phyloP scores from a whole-genome alignment of 2,888 invertebrate genomes.

The Spatulosminthurus flaviceps region DNA sequence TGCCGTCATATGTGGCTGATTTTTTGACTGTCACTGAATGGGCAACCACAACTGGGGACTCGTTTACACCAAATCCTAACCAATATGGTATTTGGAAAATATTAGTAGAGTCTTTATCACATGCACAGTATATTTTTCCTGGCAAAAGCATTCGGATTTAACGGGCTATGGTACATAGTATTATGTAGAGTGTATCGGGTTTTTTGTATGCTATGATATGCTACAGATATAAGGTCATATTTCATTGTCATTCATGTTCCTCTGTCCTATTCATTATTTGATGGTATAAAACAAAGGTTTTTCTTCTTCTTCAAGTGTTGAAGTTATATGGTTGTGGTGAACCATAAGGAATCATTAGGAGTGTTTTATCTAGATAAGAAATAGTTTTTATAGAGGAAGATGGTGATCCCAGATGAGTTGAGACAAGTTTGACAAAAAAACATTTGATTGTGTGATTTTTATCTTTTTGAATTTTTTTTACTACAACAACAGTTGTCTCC shows the following conservation, averaged over 20 bases:
- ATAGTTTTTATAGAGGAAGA: background rate
- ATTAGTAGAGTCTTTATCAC: too few relatives aligned
- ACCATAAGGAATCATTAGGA: too few relatives aligned
- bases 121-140: too few relatives aligned
- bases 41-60: conserved; percentile 61
- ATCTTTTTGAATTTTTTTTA: conserved; percentile 20
- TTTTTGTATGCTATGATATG: too few relatives aligned
- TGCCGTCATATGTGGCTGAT: conserved; percentile 92
- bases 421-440: background rate
- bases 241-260: background rate
- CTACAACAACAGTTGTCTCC: conserved; percentile 81
- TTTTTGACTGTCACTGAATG: conserved; percentile 78
- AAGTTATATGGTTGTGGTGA: too few relatives aligned
- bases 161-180: background rate
- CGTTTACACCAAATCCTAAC: conserved; percentile 58
- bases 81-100: conserved; percentile 54
- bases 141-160: background rate
- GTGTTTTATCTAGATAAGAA: too few relatives aligned
- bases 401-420: background rate
- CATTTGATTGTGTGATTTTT: background rate
- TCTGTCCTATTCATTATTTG: background rate
- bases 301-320: too few relatives aligned
- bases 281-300: background rate
- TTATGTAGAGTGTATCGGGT: background rate
- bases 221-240: background rate